Base-by-base conservation (phyloP, 1,140 invertebrate genomes). In the Agraylea sexmaculata region DNA sequence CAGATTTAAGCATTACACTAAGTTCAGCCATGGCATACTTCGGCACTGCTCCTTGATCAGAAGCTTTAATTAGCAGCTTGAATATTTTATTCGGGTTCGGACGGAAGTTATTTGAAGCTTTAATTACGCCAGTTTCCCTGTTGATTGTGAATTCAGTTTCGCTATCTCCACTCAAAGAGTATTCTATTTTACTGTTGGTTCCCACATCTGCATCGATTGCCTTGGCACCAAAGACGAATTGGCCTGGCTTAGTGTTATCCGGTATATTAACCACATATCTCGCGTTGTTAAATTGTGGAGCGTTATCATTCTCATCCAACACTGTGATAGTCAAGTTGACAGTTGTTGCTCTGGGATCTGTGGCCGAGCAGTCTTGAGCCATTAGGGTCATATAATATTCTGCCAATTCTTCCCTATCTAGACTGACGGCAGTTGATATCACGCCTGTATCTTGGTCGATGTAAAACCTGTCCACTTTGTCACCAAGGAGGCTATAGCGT, bases 141-240 rank as follows among this genome's bases (percentile, higher is more conserved):
- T 89, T 79, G 19, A 93, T 81, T 10, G 64, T 59, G 51, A 93
- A 93, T 42, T 77, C 74, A 20, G 77, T 63, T 3, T 78, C 69
- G 56, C 91, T 83, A 50, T 78, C 73, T 1, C 87, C 87, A 25
- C 74, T 74, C 1, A 94, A 61, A 27, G 69, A 73, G 57, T 92
- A 94, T 8, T 72, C 60, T 18, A 93, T 77, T 49, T 75, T 72
- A 20, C 84, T 83, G 56, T 92, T 92, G 1, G 71, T 54, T 1
- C 79, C 87, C 27, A 77, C 71, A 57, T 94, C 89, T 33, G 70
- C 68, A 58, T 93, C 89, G 5, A 66, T 62, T 1, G 88, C 88
- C 59, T 78, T 80, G 0, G 83, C 82, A 8, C 87, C 88, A 62
- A 89, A 89, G 12, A 94, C 84, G 64, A 92, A 93, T 52, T 78